A percentile compares a stretch with the other conserved stretches of the same genome.
Evolutionary conservation across 2,797 vertebrate species (phyloP).

Genomic region (Peromyscus melanophrys): DNA sequence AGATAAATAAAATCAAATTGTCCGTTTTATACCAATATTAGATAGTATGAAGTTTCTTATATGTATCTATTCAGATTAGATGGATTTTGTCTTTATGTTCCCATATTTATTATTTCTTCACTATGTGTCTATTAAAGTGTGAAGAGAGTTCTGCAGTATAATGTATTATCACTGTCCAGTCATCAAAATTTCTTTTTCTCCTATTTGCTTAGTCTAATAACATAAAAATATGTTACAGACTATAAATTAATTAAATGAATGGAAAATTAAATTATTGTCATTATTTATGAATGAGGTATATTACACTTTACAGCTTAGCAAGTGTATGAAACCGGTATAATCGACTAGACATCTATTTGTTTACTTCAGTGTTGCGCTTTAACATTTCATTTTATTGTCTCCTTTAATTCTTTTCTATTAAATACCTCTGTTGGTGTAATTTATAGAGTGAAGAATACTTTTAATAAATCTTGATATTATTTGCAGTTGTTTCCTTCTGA

Average conservation of each 20-base stretch:
- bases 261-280: neutral
- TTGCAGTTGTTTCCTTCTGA: neutral
- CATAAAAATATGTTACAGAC: neutral
- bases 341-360: neutral
- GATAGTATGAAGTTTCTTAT: neutral
- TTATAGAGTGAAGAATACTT: neutral
- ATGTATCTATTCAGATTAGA: neutral
- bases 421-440: neutral
- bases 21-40: neutral
- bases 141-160: neutral
- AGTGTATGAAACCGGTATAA: neutral
- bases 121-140: neutral
- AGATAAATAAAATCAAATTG: neutral
- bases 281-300: conserved; percentile 24
- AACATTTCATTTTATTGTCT: neutral
- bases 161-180: neutral
- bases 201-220: neutral
- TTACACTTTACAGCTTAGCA: neutral
- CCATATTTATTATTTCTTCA: neutral
- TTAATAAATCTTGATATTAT: neutral
- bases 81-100: neutral
- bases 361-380: neutral
- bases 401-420: neutral
- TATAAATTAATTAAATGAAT: neutral
- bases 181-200: neutral